Base-by-base conservation (phyloP, 2,888 invertebrate genomes). In the Agrilus mali region DNA sequence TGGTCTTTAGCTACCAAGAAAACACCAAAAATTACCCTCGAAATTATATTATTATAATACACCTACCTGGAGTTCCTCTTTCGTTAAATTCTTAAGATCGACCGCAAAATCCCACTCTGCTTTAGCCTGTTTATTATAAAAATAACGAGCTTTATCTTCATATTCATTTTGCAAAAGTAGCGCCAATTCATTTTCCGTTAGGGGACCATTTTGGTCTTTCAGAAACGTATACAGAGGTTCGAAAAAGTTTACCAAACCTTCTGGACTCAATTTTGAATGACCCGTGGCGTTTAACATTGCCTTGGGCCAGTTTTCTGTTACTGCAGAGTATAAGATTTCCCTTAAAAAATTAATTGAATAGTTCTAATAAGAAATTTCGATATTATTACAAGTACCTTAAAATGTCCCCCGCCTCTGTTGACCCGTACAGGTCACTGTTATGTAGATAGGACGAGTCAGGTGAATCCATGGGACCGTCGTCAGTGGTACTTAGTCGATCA, bases 401-500 rank as follows among this genome's bases (percentile, higher is more conserved):
- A 31, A 69, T 57, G 60, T 74, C 71, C 58, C 60, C 60, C 17
- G 55, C 59, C 36, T 41, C 49, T 40, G 20, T 47, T 4, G 56
- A 57, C 20, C 53, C 32, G 42, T 58, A 59, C 46, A 59, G 59
- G 47, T 60, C 60, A 40, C 60, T 59, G 37, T 54, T 50, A 10
- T 4, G 27, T 27, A 27, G 10, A 41, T 57, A 54, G n/a, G 59
- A 44, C 3, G 54, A 56, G 12, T 13, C 8, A 12, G 49, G 38
- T 8, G 63, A 60, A 52, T 69, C 61, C 8, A 64, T 50, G 1
- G 74, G 75, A 53, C 76, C 73, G 46, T 73, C 74, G 54, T 86
- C 72, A 34, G 78, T 79, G 4, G 82, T 79, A 48, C 67, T 73
- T 36, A 86, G 64, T 4, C 81, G 73, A 53, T 75, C 68, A 51